Evolutionary conservation across 2,797 vertebrate genomes (phyloP).

Genomic region (Rhynchotus rufescens): DNA sequence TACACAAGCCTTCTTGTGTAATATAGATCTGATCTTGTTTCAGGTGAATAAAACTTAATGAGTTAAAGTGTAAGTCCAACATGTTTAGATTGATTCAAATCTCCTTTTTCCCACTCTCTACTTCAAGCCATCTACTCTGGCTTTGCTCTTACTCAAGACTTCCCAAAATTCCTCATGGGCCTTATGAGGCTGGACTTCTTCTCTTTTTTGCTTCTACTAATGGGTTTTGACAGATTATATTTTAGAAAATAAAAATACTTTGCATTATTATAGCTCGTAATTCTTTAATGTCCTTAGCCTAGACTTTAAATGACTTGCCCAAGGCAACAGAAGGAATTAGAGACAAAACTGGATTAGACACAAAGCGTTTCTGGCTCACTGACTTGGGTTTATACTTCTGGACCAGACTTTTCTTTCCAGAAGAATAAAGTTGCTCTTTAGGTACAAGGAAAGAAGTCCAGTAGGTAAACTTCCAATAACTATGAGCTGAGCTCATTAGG

Average conservation of each 20-base stretch:
- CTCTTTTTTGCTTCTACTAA: not conserved
- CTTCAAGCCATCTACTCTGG: not conserved
- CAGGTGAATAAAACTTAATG: slow-evolving; percentile 44
- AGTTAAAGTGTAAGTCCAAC: not conserved
- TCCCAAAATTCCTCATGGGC: not conserved
- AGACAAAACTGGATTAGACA: slow-evolving; percentile 18
- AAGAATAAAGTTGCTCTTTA: slow-evolving; percentile 18
- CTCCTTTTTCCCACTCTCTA: not conserved
- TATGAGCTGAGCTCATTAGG: not conserved
- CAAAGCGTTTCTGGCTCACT: not conserved
- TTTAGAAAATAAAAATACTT: slow-evolving; percentile 27
- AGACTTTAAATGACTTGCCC: not conserved
- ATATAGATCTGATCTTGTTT: slow-evolving; percentile 11
- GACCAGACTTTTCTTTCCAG: not conserved
- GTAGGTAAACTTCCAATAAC: not conserved
- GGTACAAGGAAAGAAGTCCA: not conserved
- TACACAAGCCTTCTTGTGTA: slow-evolving; percentile 46
- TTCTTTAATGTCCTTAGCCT: not conserved
- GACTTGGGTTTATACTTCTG: not conserved
- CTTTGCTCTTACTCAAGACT: not conserved
- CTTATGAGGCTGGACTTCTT: not conserved
- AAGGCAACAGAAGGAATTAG: slow-evolving; percentile 22
- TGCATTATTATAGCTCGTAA: not conserved
- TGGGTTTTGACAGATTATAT: not conserved
- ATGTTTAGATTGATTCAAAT: not conserved